Percentiles rank a stretch among this genome's conserved stretches.
Evolutionary conservation across 1,140 invertebrate genomes (phyloP).

Genomic region (Drosophila setifemur): DNA sequence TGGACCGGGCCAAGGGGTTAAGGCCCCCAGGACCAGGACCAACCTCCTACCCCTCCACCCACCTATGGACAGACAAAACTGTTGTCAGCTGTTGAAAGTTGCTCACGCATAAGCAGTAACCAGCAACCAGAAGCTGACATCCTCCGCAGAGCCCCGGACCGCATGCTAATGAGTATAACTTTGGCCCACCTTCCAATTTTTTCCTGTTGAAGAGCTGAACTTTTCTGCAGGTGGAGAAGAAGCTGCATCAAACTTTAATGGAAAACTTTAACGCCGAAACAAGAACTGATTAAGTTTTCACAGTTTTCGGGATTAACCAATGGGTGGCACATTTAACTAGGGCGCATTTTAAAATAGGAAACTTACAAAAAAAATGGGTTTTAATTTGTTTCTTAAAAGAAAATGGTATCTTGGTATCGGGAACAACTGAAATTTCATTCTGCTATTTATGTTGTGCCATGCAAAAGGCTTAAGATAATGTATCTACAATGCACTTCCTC

Average conservation of each 20-base stretch:
- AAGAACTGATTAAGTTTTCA: constrained; percentile 48
- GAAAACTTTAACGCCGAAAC: constrained; percentile 48
- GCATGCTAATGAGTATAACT: constrained; percentile 74
- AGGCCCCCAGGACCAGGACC: neutral
- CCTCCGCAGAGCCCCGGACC: constrained; percentile 14
- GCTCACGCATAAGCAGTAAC: constrained; percentile 54
- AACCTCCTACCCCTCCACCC: constrained; percentile 13
- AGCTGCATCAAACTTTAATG: constrained; percentile 48
- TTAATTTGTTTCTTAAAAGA: no score
- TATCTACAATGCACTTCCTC: constrained; percentile 1
- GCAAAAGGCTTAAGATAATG: neutral
- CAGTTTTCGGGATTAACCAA: constrained; percentile 4
- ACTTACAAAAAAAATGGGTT: no score
- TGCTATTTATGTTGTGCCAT: no score
- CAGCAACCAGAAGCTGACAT: constrained; percentile 28
- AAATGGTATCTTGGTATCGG: no score
- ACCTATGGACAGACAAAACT: constrained; percentile 26
- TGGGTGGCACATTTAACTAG: neutral
- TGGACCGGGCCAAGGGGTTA: constrained; percentile 17
- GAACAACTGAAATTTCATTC: no score
- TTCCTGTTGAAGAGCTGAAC: constrained; percentile 49
- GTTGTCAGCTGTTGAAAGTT: constrained; percentile 63
- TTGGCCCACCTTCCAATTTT: constrained; percentile 33
- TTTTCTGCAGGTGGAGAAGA: constrained; percentile 37
- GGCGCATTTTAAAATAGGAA: no score